Evolutionary conservation across 2,797 vertebrate species (phyloP), one percentile per base, ranked within the genome.

Genomic region (Cuniculus paca): DNA sequence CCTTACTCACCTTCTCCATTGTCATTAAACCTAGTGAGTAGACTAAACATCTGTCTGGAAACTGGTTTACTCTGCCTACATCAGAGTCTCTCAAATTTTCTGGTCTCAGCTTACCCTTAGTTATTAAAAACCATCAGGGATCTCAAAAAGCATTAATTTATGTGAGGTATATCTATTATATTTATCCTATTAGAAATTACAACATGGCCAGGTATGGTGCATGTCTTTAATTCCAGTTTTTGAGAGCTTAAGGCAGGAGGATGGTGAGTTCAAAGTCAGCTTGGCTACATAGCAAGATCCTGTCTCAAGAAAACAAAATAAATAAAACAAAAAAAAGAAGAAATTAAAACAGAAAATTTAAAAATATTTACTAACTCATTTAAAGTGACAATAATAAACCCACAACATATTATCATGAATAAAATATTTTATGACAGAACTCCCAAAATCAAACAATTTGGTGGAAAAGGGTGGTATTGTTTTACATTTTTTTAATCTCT

Each of bases 401-500:
- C 6, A 60, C 70, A 11, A 36, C 2, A 54, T 94, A 6, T 70
- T 78, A 70, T 87, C 28, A 93, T 90, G 90, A 54, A 54, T 92
- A 74, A 84, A 75, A 60, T 78, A 54, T 65, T 68, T 78, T 52
- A 75, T 84, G 36, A 72, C 61, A 93, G 78, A 88, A 48, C 78
- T 85, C 60, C 50, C 7, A 36, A 83, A 82, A 61, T n/a, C 24
- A 56, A 83, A 63, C 36, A 72, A 31, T 80, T 88, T 81, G 34
- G 39, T 89, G 31, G 12, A 79, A 90, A 83, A 88, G 24, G 90
- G 22, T 92, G 36, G 6, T 10, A 36, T 61, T 77, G 19, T 81
- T 95, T 81, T 81, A 87, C 17, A 83, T 95, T 95, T 86, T 87
- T 90, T n/a, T 16, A 74, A 81, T 75, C 56, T 79, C 54, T 54